Evolutionary conservation across 2,888 invertebrate genomes (phyloP).

Genomic region (Acrocyrtus sp.): DNA sequence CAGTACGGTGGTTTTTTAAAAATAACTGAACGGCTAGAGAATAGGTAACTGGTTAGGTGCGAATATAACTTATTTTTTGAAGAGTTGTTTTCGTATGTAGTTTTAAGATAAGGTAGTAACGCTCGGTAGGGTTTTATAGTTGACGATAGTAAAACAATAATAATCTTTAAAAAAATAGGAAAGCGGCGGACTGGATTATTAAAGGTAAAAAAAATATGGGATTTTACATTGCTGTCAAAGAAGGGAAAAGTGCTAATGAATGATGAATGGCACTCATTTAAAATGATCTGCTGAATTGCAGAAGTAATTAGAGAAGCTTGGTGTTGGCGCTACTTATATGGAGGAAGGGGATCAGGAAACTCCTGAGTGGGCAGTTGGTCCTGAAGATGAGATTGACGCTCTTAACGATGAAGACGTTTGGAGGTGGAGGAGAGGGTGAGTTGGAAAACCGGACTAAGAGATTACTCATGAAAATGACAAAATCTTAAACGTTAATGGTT

Average conservation of each 20-base stretch:
- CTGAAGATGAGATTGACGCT: constrained; percentile 88
- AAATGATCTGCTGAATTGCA: not conserved
- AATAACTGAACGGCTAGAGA: too few species aligned
- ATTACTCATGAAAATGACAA: constrained; percentile 8
- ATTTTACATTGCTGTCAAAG: too few species aligned
- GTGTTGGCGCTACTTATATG: constrained; percentile 10
- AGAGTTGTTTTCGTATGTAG: too few species aligned
- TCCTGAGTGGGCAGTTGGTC: constrained; percentile 35
- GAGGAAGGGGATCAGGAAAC: constrained; percentile 34
- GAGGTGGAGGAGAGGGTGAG: constrained; percentile 74
- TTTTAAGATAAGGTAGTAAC: too few species aligned
- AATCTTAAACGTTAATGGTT: not conserved
- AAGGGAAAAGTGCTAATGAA: too few species aligned
- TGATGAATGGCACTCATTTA: not conserved
- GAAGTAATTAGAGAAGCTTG: not conserved
- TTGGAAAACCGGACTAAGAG: not conserved
- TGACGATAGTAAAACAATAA: too few species aligned
- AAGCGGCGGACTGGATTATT: not conserved
- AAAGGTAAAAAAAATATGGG: too few species aligned
- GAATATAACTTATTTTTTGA: too few species aligned
- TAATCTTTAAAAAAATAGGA: not conserved
- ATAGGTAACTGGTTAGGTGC: too few species aligned
- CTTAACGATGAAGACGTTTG: constrained; percentile 94
- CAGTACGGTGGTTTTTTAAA: too few species aligned
- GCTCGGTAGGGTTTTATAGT: too few species aligned